phyloP scores from a whole-genome alignment of 2,888 invertebrate genomes.

The Germaria angustata region DNA sequence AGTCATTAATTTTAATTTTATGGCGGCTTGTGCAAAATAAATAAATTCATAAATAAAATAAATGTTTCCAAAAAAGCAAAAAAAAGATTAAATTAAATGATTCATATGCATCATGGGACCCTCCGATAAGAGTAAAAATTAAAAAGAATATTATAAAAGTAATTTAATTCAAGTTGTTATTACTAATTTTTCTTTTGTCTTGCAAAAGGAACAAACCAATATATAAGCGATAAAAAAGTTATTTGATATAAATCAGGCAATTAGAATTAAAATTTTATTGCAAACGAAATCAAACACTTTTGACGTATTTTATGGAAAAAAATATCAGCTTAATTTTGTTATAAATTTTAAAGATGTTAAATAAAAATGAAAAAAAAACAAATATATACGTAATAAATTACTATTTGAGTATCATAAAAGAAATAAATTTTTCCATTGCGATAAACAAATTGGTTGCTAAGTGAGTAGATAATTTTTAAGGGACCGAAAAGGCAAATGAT shows the following conservation, averaged over 20 bases:
- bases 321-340: background rate
- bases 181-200: background rate
- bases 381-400: too few relatives aligned
- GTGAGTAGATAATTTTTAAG: too few relatives aligned
- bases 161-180: background rate
- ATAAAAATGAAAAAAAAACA: too few relatives aligned
- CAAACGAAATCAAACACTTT: background rate
- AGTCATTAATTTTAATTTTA: conserved; percentile 13
- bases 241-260: background rate
- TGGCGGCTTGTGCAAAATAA: background rate
- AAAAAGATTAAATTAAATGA: background rate
- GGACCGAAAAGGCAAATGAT: too few relatives aligned
- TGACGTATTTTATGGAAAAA: background rate
- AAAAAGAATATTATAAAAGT: background rate
- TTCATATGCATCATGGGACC: conserved; percentile 6
- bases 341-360: background rate
- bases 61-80: background rate
- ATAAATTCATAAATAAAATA: background rate
- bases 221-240: background rate
- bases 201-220: too few relatives aligned
- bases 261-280: background rate
- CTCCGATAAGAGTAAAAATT: conserved; percentile 20
- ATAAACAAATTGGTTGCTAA: background rate
- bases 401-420: background rate
- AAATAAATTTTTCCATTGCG: background rate